A percentile compares a stretch with the other conserved stretches of the same genome.
Conservation (phyloP, 1,140 invertebrate genomes). For the Babylonia areolata region DNA sequence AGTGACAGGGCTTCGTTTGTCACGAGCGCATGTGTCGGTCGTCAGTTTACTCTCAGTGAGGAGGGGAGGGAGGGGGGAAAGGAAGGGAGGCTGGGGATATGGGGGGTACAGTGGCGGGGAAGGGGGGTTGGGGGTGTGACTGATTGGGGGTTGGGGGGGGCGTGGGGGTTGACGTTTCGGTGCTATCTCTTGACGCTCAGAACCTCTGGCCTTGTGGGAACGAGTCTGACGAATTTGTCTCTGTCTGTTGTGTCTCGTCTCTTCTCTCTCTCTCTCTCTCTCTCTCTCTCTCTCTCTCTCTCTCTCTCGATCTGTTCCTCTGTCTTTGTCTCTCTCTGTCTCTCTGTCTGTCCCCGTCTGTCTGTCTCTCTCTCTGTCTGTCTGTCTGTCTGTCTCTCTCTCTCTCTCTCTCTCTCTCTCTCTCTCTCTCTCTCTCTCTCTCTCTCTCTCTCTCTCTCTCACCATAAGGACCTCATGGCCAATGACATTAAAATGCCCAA, state of each 20-base stretch:
- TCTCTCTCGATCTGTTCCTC: not conserved
- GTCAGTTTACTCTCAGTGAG: too few species aligned
- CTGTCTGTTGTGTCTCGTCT: not conserved
- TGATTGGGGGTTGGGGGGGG: too few species aligned
- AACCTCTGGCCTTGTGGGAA: too few species aligned
- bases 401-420: not conserved
- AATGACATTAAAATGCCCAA: not conserved
- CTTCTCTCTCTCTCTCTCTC: not conserved
- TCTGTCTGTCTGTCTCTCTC: not conserved
- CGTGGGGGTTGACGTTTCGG: too few species aligned
- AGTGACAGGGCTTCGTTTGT: too few species aligned
- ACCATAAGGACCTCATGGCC: not conserved
- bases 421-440: slow-evolving; percentile 11
- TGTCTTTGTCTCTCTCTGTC: not conserved
- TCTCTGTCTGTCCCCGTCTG: not conserved
- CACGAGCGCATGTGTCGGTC: too few species aligned
- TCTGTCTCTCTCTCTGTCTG: not conserved
- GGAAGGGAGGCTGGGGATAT: too few species aligned
- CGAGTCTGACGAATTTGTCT: too few species aligned
- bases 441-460: not conserved
- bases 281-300: slow-evolving; percentile 1
- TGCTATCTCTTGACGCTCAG: too few species aligned
- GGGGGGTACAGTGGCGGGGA: too few species aligned
- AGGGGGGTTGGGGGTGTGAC: too few species aligned
- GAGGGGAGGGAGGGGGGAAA: too few species aligned